These are phyloP conservation scores for Neostethus bicornis DNA, from an alignment of 2,797 vertebrate genomes.

Conservation along the genomic window DNA sequence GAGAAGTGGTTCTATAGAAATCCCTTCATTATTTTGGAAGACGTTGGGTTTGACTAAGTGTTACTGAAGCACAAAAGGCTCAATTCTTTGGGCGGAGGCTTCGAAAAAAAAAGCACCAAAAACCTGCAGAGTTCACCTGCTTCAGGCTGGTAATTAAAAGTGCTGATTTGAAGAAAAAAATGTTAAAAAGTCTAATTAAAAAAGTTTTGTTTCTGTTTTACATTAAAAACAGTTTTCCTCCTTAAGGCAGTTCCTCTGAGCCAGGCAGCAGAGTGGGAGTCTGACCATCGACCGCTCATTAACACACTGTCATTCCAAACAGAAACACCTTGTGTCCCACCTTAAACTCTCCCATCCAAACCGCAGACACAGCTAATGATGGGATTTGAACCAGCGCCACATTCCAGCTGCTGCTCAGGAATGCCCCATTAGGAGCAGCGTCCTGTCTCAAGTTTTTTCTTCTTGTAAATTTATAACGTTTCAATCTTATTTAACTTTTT, in stretches of 20 bases:
- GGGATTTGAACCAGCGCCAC: conserved; percentile 46
- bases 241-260: conserved; percentile 27
- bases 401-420: conserved; percentile 50
- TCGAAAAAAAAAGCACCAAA: too few species aligned
- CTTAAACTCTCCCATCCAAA: conserved; percentile 33
- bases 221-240: conserved; percentile 36
- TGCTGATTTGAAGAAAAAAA: too few species aligned
- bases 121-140: too few species aligned
- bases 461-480: too few species aligned
- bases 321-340: conserved; percentile 35
- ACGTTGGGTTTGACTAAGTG: too few species aligned
- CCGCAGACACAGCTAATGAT: conserved; percentile 49
- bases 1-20: too few species aligned
- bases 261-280: conserved; percentile 27
- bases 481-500: conserved; percentile 18
- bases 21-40: too few species aligned
- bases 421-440: conserved; percentile 55
- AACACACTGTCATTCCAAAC: conserved; percentile 35
- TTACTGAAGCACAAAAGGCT: too few species aligned
- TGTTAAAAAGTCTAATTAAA: too few species aligned
- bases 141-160: too few species aligned
- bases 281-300: conserved; percentile 9
- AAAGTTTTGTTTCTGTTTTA: conserved; percentile 15
- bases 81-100: too few species aligned
- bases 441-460: too few species aligned